Base-by-base conservation (phyloP, 2,797 vertebrate species). In the Cuculus canorus region DNA sequence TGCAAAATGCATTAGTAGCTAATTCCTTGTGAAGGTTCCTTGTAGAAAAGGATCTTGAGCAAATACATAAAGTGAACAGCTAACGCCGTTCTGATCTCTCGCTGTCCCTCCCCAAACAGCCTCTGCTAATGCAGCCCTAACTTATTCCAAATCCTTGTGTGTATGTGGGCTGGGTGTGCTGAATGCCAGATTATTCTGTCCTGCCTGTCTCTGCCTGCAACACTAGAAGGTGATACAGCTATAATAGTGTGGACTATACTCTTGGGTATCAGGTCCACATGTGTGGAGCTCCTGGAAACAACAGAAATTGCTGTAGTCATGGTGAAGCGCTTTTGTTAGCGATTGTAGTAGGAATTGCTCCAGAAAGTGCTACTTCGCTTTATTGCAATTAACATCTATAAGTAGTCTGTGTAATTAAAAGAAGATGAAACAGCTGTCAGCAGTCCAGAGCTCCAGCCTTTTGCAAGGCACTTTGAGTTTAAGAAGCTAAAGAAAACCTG, bases 231-330 rank as follows among this genome's bases (percentile, higher is more conserved):
- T 0, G 0, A 1, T 24, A 2, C 3, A 2, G 14, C 22, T 32
- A 3, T 3, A 15, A 9, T 1, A 17, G 30, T 0, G 0, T 3
- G n/a, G 2, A 5, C 19, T 10, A 43, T 5, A 25, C 45, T 59
- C 10, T 27, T 13, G 63, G 39, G 8, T 12, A 17, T 16, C 7
- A 3, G 35, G 5, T 61, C 50, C 39, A 13, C 0, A 0, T 5
- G 56, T 0, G 2, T 13, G n/a, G 41, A 47, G 12, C 7, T 39
- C 2, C 11, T 32, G 61, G 16, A 22, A 81, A 35, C 2, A 2
- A 4, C 0, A 24, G 43, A 5, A 71, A 30, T 32, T 35, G 9
- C 60, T 4, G 0, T 2, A 39, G 10, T 24, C 10, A 0, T 0
- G 14, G 39, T 22, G 53, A 33, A 28, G 63, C 81, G 85, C 65